Base-by-base conservation (phyloP, 1,140 invertebrate genomes). In the Ruditapes philippinarum region DNA sequence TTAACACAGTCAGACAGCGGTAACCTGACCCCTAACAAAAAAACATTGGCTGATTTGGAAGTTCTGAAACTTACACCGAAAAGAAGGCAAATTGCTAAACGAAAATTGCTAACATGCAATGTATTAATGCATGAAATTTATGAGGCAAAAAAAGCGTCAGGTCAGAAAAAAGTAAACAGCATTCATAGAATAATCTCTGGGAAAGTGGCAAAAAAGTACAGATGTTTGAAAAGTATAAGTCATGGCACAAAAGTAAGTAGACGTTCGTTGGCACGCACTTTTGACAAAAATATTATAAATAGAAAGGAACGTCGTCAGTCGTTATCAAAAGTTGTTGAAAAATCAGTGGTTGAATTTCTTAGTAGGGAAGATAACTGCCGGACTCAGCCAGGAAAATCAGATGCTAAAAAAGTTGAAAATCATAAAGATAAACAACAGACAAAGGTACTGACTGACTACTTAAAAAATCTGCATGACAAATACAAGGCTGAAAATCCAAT, bases 371-470 rank as follows among this genome's bases (percentile, higher is more conserved):
- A 86, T 25, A 78, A 86, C 28, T 25, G 73, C 22, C 19, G 51
- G 9, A 4, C 49, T 17, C 31, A 86, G 31, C 70, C 68, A 36
- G 84, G 73, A 5, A 86, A 86, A 45, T 19, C 25, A 25, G 84
- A 76, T 40, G 73, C 45, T 5, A 62, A 60, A 31, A 87, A 65
- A 45, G 25, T 38, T 12, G 25, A 45, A 5, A 40, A 0, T 51
- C 54, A 38, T 7, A 25, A 33, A 78, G n/a, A n/a, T n/a, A 78
- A 78, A 36, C 19, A 78, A 38, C 74, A 65, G 28, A 81, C 60
- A 70, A 51, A 25, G 81, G 40, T 79, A 36, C 40, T 78, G 17
- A 86, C 70, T 62, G 74, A 86, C 73, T 78, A 88, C 42, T 33
- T 80, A 25, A 88, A 70, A 31, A 88, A 70, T 38, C 22, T 80